These are phyloP conservation scores for Ochotona princeps DNA, from an alignment of 2,113 vertebrate genomes.

Conservation along the genomic window DNA sequence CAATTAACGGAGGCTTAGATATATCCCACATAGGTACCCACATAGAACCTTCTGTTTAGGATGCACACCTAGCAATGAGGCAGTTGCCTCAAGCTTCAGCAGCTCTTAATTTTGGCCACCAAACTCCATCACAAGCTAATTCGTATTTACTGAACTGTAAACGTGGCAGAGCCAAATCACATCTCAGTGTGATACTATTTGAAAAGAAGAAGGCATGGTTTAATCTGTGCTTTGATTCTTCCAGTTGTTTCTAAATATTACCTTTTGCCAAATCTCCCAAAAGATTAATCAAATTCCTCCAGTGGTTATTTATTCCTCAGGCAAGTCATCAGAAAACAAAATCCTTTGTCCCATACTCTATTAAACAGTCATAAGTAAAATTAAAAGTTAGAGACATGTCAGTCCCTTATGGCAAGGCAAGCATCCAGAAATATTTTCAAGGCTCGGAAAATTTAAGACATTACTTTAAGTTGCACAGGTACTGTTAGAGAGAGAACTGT, in stretches of 20 bases:
- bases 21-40: neutral
- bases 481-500: neutral
- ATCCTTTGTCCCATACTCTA: conserved; percentile 20
- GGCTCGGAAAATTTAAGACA: conserved; percentile 48
- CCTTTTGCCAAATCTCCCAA: conserved; percentile 26
- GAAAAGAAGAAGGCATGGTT: conserved; percentile 5
- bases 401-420: conserved; percentile 49
- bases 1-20: neutral
- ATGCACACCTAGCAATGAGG: neutral
- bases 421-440: conserved; percentile 25
- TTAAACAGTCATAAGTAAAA: conserved; percentile 71
- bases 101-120: neutral
- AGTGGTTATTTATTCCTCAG: conserved; percentile 50
- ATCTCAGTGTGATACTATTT: neutral
- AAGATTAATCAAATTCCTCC: conserved; percentile 13
- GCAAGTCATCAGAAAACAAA: conserved; percentile 66
- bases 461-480: conserved; percentile 61
- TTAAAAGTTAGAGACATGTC: conserved; percentile 53
- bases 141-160: neutral
- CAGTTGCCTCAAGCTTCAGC: neutral
- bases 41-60: neutral
- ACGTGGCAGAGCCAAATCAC: neutral
- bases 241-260: neutral
- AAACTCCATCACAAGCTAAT: neutral
- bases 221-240: neutral